These are phyloP conservation scores for Halyomorpha halys DNA, from an alignment of 1,140 invertebrate species.

Conservation along the genomic window DNA sequence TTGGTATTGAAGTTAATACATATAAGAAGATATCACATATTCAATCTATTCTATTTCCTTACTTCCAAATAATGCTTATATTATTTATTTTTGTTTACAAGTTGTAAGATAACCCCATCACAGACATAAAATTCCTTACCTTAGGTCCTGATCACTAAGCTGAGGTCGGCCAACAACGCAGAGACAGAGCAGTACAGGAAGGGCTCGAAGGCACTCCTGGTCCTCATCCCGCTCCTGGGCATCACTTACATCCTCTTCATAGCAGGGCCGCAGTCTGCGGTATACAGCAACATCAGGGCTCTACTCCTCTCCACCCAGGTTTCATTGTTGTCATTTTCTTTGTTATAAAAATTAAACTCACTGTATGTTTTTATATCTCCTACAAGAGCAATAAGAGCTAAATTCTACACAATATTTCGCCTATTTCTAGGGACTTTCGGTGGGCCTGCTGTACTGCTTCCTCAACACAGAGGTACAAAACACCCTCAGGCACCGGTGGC, in stretches of 20 bases:
- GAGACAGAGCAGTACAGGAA: slow-evolving; percentile 58
- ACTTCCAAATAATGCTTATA: too few species aligned
- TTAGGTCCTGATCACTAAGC: slow-evolving; percentile 80
- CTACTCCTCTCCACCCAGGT: slow-evolving; percentile 71
- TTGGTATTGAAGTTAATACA: too few species aligned
- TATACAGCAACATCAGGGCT: slow-evolving; percentile 53
- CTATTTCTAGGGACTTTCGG: slow-evolving; percentile 63
- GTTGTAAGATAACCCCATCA: too few species aligned
- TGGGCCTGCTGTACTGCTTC: slow-evolving; percentile 84
- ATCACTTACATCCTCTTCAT: slow-evolving; percentile 76
- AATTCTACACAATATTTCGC: not conserved
- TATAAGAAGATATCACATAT: too few species aligned
- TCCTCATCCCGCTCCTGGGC: slow-evolving; percentile 78
- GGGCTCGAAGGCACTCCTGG: slow-evolving; percentile 75
- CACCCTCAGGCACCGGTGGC: slow-evolving; percentile 66
- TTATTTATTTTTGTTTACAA: too few species aligned
- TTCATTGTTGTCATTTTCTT: too few species aligned
- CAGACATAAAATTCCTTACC: too few species aligned
- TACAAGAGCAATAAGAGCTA: too few species aligned
- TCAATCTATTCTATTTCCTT: too few species aligned
- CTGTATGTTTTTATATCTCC: too few species aligned
- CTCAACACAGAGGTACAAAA: slow-evolving; percentile 85
- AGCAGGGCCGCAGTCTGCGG: slow-evolving; percentile 57
- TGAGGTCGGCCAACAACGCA: slow-evolving; percentile 33
- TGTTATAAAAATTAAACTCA: too few species aligned